Percentiles rank a stretch among this genome's conserved stretches.
These are phyloP conservation scores for Pogonocichla stellata DNA, from an alignment of 2,113 vertebrate genomes.

Conservation along the genomic window DNA sequence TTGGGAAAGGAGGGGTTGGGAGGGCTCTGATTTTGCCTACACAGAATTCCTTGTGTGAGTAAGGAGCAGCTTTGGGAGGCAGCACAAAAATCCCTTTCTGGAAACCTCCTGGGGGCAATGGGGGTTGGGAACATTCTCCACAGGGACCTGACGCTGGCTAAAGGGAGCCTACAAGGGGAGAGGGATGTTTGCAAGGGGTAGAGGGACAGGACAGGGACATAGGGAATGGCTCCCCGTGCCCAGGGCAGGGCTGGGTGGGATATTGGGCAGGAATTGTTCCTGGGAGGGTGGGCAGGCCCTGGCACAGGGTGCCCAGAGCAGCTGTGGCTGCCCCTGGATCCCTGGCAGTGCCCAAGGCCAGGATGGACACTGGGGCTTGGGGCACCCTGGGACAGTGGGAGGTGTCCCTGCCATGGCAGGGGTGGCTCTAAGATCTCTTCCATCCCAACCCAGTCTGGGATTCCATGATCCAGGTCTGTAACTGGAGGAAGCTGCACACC, in stretches of 20 bases:
- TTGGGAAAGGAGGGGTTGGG: neutral
- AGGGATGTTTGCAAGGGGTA: neutral
- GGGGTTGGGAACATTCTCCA: neutral
- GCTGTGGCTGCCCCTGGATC: neutral
- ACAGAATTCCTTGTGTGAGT: neutral
- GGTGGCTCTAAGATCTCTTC: neutral
- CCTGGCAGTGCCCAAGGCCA: neutral
- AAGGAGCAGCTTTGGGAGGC: neutral
- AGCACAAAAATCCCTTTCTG: neutral
- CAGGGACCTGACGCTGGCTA: neutral
- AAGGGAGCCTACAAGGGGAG: neutral
- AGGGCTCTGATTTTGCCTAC: neutral
- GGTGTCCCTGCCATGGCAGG: neutral
- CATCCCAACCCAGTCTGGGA: neutral
- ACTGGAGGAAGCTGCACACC: neutral
- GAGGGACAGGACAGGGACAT: neutral
- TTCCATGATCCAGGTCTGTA: neutral
- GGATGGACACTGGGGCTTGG: neutral
- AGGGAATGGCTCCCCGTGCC: neutral
- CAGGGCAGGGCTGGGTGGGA: neutral
- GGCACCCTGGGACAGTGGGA: neutral
- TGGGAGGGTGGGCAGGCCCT: neutral
- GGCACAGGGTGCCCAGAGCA: neutral
- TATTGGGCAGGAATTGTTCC: neutral
- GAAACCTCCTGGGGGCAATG: accelerated